Conservation (phyloP, 2,113 vertebrate species). For the Poecilia latipinna region DNA sequence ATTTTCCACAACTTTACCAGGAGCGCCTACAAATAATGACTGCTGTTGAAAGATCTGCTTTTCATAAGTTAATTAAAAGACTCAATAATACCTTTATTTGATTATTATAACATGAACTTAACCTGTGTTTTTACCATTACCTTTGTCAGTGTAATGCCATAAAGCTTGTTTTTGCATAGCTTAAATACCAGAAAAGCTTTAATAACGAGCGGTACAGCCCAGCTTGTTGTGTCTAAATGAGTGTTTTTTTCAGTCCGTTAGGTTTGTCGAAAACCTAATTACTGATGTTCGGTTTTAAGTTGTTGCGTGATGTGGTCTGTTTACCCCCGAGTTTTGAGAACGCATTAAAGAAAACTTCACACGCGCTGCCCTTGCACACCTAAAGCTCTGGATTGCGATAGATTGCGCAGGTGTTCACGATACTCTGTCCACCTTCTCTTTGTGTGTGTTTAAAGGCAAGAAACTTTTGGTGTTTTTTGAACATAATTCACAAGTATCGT, state of each 20-base stretch:
- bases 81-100: not conserved
- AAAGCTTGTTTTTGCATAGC: not conserved
- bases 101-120: not conserved
- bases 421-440: conserved; percentile 44
- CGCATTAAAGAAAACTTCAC: conserved; percentile 10
- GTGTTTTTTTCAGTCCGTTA: not conserved
- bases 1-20: too few species aligned
- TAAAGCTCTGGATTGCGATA: conserved; percentile 54
- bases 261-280: not conserved
- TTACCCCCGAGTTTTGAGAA: not conserved
- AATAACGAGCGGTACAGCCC: not conserved
- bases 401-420: conserved; percentile 66
- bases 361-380: conserved; percentile 37
- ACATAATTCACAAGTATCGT: conserved; percentile 32
- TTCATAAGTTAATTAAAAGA: not conserved
- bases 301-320: conserved; percentile 5
- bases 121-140: not conserved
- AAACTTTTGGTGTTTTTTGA: conserved; percentile 18
- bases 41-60: not conserved
- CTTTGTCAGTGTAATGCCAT: too few species aligned
- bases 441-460: conserved; percentile 2
- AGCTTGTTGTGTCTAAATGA: not conserved
- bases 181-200: not conserved
- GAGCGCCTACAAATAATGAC: too few species aligned
- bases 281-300: not conserved